Percentiles rank a stretch among this genome's conserved stretches.
Evolutionary conservation across 1,140 invertebrate genomes (phyloP).

Genomic region (Papilio xuthus): DNA sequence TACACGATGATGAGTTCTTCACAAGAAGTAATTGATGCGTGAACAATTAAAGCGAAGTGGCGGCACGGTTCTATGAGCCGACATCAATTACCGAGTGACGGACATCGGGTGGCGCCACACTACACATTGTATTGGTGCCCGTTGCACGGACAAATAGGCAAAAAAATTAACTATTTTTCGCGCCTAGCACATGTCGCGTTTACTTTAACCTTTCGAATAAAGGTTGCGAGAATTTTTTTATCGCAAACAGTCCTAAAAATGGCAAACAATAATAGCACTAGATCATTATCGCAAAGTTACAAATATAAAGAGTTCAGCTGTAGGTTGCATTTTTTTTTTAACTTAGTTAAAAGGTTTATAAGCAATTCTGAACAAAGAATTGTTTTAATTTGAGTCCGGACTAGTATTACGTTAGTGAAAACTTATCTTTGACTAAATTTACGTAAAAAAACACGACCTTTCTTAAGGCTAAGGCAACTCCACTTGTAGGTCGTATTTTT

Average conservation of each 20-base stretch:
- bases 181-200: conserved; percentile 2
- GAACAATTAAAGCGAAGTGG: conserved; percentile 16
- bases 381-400: too few species aligned
- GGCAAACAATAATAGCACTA: conserved; percentile 5
- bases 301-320: neutral
- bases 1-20: neutral
- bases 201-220: conserved; percentile 4
- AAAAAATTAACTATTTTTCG: conserved; percentile 5
- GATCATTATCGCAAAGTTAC: conserved; percentile 7
- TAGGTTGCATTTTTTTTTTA: neutral
- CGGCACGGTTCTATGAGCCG: neutral
- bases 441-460: neutral
- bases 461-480: too few species aligned
- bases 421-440: too few species aligned
- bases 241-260: conserved; percentile 18
- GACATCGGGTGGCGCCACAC: conserved; percentile 20
- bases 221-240: neutral
- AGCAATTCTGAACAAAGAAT: neutral
- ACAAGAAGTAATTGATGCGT: conserved; percentile 4
- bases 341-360: neutral
- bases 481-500: too few species aligned
- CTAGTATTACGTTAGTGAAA: too few species aligned
- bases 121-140: neutral
- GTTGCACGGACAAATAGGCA: neutral
- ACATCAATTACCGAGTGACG: conserved; percentile 22